phyloP scores from a whole-genome alignment of 2,888 invertebrate species.

The Lissonota sp. region DNA sequence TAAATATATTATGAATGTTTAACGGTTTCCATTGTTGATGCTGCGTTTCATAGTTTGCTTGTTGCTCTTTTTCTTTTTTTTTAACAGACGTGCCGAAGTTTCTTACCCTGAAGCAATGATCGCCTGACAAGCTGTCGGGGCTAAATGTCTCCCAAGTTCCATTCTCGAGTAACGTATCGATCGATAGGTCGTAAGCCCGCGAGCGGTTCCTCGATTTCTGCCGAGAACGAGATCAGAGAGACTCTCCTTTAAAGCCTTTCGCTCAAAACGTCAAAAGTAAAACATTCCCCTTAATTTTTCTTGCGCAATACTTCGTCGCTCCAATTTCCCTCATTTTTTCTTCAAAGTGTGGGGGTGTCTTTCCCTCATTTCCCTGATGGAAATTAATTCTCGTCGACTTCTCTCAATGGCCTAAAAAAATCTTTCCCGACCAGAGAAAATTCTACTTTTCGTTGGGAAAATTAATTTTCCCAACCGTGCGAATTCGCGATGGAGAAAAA shows the following conservation, averaged over 20 bases:
- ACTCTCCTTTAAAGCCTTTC: conserved; percentile 71
- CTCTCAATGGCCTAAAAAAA: too few relatives aligned
- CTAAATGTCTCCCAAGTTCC: conserved; percentile 87
- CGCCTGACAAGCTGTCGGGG: conserved; percentile 85
- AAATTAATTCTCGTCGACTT: conserved; percentile 35
- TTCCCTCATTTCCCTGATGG: conserved; percentile 4
- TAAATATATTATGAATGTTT: conserved; percentile 39
- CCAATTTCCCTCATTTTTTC: conserved; percentile 7
- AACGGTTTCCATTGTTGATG: conserved; percentile 36
- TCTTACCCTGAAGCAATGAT: conserved; percentile 87
- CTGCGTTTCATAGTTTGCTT: conserved; percentile 34
- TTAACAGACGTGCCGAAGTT: conserved; percentile 66
- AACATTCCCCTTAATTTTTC: conserved; percentile 34
- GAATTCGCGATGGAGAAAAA: background rate
- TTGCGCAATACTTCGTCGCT: conserved; percentile 21
- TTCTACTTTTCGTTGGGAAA: background rate
- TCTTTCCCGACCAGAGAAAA: background rate
- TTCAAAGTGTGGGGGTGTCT: background rate
- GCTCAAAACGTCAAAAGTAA: conserved; percentile 33
- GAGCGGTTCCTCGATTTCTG: conserved; percentile 84
- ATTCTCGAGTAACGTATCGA: conserved; percentile 86
- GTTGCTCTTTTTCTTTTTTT: conserved; percentile 49
- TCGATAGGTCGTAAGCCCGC: conserved; percentile 86
- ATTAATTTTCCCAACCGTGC: conserved; percentile 6
- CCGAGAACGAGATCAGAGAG: conserved; percentile 80